Percentiles rank a stretch among this genome's conserved stretches.
Conservation (phyloP, 1,140 invertebrate genomes). For the Acromyrmex charruanus region DNA sequence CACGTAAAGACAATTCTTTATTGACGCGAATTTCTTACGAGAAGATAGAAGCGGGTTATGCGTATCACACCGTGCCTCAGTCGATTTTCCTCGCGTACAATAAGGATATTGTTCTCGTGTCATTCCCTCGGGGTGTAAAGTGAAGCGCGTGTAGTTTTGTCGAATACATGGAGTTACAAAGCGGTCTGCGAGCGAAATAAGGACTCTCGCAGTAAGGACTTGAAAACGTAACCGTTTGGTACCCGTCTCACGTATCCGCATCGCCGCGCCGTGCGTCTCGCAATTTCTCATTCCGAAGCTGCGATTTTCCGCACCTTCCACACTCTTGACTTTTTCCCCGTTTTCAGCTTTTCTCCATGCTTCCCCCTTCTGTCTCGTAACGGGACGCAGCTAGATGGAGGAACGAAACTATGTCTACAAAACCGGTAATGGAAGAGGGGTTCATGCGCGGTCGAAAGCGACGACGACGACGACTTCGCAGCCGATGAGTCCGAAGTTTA, state of each 20-base stretch:
- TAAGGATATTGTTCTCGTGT: slow-evolving; percentile 25
- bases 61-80: background rate
- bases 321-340: background rate
- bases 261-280: slow-evolving; percentile 20
- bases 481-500: slow-evolving; percentile 67
- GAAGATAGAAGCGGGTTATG: background rate
- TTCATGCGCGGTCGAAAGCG: slow-evolving; percentile 34
- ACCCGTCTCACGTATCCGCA: slow-evolving; percentile 59
- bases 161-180: slow-evolving; percentile 36
- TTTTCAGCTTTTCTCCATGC: background rate
- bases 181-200: slow-evolving; percentile 30
- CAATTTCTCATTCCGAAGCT: slow-evolving; percentile 43
- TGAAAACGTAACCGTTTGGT: slow-evolving; percentile 37
- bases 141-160: slow-evolving; percentile 19
- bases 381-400: background rate
- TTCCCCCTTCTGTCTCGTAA: background rate
- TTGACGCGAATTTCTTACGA: slow-evolving; percentile 4
- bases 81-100: slow-evolving; percentile 17
- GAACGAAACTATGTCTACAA: slow-evolving; percentile 52
- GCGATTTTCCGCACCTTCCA: slow-evolving; percentile 62
- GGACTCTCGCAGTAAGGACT: slow-evolving; percentile 21
- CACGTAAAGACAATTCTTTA: slow-evolving; percentile 19
- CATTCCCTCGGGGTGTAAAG: slow-evolving; percentile 12
- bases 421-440: slow-evolving; percentile 51
- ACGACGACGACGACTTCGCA: slow-evolving; percentile 43